Evolutionary conservation across 2,888 invertebrate species (phyloP).

Genomic region (Noctua comes): DNA sequence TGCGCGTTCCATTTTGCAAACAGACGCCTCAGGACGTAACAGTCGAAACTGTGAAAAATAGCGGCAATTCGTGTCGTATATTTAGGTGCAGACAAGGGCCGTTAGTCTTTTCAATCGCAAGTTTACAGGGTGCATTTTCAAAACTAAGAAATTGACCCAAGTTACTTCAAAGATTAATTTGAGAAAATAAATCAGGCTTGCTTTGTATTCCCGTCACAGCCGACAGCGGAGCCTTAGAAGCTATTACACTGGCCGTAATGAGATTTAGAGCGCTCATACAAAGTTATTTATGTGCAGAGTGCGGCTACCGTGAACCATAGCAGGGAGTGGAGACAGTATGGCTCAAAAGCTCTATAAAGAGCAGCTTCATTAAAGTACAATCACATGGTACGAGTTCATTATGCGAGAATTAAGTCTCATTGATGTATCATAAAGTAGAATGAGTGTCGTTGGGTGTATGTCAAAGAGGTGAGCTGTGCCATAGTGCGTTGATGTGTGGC

Average conservation of each 20-base stretch:
- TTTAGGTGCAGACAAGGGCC: conserved; percentile 59
- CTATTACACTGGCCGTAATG: conserved; percentile 88
- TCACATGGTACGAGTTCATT: conserved; percentile 52
- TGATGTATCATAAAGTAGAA: conserved; percentile 55
- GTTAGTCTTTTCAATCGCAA: conserved; percentile 61
- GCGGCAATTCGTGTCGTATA: conserved; percentile 73
- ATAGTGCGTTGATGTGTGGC: conserved; percentile 49
- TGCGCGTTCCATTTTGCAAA: conserved; percentile 78
- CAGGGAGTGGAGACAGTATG: conserved; percentile 49
- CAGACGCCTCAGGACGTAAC: conserved; percentile 65
- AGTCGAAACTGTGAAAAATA: conserved; percentile 76
- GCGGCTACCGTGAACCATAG: conserved; percentile 73
- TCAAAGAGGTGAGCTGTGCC: conserved; percentile 51
- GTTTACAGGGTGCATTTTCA: conserved; percentile 51
- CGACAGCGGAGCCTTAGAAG: conserved; percentile 86
- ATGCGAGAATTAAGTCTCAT: conserved; percentile 50
- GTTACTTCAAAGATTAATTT: conserved; percentile 75
- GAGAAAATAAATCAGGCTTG: conserved; percentile 84
- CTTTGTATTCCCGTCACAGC: conserved; percentile 88
- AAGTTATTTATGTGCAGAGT: conserved; percentile 87
- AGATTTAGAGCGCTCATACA: conserved; percentile 89
- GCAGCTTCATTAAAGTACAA: conserved; percentile 55
- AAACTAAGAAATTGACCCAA: conserved; percentile 34
- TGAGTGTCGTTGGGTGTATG: conserved; percentile 44
- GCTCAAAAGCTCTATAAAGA: conserved; percentile 51